A percentile compares a stretch with the other conserved stretches of the same genome.
These are phyloP conservation scores for Zaprionus gabonicus DNA, from an alignment of 1,140 invertebrate species.

Conservation along the genomic window DNA sequence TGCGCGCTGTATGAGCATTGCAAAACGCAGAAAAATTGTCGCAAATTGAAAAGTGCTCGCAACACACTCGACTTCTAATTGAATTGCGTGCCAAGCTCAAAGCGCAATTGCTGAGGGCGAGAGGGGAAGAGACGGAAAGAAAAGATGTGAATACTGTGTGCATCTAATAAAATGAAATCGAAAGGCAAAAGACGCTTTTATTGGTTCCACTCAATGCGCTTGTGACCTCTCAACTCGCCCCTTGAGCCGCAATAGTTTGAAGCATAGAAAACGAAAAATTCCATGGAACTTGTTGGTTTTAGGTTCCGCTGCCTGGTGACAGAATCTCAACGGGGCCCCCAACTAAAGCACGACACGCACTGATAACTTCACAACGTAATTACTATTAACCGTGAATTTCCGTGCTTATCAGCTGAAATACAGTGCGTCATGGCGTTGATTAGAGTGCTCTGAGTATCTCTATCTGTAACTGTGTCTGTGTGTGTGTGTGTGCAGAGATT, in stretches of 20 bases:
- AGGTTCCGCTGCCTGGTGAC: slow-evolving; percentile 27
- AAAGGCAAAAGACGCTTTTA: slow-evolving; percentile 59
- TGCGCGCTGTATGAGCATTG: slow-evolving; percentile 25
- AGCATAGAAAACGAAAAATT: slow-evolving; percentile 12
- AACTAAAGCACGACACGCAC: slow-evolving; percentile 33
- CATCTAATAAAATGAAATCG: slow-evolving; percentile 59
- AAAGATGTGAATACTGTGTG: not conserved
- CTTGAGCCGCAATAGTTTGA: too few species aligned
- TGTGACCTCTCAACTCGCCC: slow-evolving; percentile 15
- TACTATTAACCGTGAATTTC: slow-evolving; percentile 70
- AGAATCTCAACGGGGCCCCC: slow-evolving; percentile 18
- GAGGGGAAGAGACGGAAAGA: not conserved
- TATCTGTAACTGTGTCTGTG: not conserved
- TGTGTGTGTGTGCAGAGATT: slow-evolving; percentile 1
- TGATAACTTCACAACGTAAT: slow-evolving; percentile 66
- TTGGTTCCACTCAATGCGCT: slow-evolving; percentile 33
- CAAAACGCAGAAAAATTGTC: slow-evolving; percentile 32
- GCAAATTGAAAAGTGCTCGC: slow-evolving; percentile 73
- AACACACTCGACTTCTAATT: slow-evolving; percentile 67
- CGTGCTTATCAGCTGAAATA: slow-evolving; percentile 55
- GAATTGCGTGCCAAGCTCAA: slow-evolving; percentile 72
- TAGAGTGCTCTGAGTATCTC: slow-evolving; percentile 8
- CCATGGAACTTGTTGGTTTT: slow-evolving; percentile 6
- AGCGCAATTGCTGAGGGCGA: slow-evolving; percentile 3
- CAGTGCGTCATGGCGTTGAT: slow-evolving; percentile 56